phyloP scores from a whole-genome alignment of 2,797 vertebrate genomes.

The Geotrypetes seraphini region DNA sequence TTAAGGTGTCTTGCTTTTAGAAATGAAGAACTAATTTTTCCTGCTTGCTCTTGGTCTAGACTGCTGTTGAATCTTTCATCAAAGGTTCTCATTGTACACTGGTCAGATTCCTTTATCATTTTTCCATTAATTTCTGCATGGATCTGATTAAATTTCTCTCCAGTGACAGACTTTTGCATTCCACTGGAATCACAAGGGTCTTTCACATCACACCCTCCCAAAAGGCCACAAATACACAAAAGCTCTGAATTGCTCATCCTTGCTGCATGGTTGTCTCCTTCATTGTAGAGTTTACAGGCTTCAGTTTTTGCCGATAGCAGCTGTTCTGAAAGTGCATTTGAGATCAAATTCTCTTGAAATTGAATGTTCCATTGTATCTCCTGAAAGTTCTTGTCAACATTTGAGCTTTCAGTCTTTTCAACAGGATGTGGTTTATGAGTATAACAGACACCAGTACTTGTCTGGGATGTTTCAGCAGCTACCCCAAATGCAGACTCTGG shows the following conservation, averaged over 20 bases:
- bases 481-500: constrained; percentile 7
- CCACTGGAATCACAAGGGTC: not conserved
- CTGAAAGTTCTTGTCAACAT: not conserved
- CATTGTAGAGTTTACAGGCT: not conserved
- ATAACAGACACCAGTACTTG: constrained; percentile 2
- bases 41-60: not conserved
- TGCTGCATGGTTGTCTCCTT: not conserved
- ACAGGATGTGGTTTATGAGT: not conserved
- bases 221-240: constrained; percentile 1
- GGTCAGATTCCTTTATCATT: constrained; percentile 12
- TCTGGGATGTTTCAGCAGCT: no score
- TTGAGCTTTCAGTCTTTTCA: not conserved
- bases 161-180: constrained; percentile 10
- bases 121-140: constrained; percentile 7
- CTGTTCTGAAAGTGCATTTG: not conserved
- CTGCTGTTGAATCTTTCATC: not conserved
- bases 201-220: constrained; percentile 14
- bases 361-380: no score
- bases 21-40: not conserved
- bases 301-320: not conserved
- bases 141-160: constrained; percentile 4
- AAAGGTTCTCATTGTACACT: constrained; percentile 4
- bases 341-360: constrained; percentile 1
- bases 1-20: not conserved
- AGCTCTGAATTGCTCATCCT: not conserved